Evolutionary conservation across 2,113 vertebrate genomes (phyloP).

Genomic region (Clarias macrocephalus): DNA sequence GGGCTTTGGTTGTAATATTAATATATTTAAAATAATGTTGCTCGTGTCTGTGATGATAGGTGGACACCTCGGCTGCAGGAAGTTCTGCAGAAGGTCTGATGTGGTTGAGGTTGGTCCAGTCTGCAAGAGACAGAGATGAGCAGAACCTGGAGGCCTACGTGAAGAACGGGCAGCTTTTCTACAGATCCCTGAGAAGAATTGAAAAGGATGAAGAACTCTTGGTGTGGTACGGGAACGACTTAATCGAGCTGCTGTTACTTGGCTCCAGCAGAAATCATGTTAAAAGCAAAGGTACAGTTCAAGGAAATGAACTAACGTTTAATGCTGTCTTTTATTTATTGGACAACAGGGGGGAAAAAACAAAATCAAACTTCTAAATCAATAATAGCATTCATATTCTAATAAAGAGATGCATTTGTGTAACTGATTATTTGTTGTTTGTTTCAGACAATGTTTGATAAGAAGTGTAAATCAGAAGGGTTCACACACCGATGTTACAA

Average conservation of each 20-base stretch:
- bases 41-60: constrained; percentile 67
- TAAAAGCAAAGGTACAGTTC: constrained; percentile 83
- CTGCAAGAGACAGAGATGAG: constrained; percentile 90
- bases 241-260: constrained; percentile 88
- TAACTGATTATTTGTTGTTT: background rate
- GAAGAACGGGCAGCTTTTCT: constrained; percentile 95
- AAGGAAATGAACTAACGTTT: background rate
- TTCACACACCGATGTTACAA: background rate
- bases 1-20: background rate
- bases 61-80: constrained; percentile 93
- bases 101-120: constrained; percentile 96
- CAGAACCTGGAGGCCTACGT: constrained; percentile 98
- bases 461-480: background rate
- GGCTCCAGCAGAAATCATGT: constrained; percentile 72
- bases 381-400: background rate
- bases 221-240: constrained; percentile 97
- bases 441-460: background rate
- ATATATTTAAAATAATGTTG: background rate
- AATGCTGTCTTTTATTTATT: background rate
- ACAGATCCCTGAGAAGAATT: constrained; percentile 91
- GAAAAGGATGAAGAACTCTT: constrained; percentile 96
- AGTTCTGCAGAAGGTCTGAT: constrained; percentile 91
- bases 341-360: background rate
- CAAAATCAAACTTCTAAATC: too few relatives aligned
- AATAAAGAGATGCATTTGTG: background rate